A percentile compares a stretch with the other conserved stretches of the same genome.
phyloP scores from a whole-genome alignment of 2,888 invertebrate genomes.

The Rapana venosa region DNA sequence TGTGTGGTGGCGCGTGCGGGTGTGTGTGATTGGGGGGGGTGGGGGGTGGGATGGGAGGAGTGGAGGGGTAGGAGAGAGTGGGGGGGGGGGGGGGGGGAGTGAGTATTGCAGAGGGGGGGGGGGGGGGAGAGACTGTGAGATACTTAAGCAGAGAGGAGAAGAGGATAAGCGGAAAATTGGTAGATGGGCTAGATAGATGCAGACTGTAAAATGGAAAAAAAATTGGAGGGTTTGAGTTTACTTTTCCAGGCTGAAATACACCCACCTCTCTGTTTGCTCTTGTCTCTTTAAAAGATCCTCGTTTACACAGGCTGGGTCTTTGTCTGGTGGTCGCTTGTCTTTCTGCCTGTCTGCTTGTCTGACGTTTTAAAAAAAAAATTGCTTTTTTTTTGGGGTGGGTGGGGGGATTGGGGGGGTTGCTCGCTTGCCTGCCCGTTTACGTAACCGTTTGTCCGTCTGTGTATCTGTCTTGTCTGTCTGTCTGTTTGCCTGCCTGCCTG shows the following conservation, averaged over 20 bases:
- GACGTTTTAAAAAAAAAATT: too few species aligned
- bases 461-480: not conserved
- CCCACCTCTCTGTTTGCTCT: too few species aligned
- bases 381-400: too few species aligned
- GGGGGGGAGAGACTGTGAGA: not conserved
- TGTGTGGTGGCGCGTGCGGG: not conserved
- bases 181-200: too few species aligned
- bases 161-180: too few species aligned
- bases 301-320: not conserved
- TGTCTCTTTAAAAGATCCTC: not conserved
- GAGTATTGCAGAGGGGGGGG: not conserved
- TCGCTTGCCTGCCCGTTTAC: not conserved
- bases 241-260: too few species aligned
- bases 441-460: not conserved
- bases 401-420: too few species aligned
- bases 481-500: not conserved
- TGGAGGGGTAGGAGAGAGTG: not conserved
- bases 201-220: too few species aligned
- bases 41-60: not conserved
- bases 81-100: not conserved
- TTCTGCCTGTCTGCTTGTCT: too few species aligned
- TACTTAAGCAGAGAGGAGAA: too few species aligned
- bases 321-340: not conserved
- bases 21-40: not conserved
- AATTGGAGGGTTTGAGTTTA: too few species aligned